Evolutionary conservation across 2,888 invertebrate species (phyloP).

Genomic region (Harpagoxenus sublaevis): DNA sequence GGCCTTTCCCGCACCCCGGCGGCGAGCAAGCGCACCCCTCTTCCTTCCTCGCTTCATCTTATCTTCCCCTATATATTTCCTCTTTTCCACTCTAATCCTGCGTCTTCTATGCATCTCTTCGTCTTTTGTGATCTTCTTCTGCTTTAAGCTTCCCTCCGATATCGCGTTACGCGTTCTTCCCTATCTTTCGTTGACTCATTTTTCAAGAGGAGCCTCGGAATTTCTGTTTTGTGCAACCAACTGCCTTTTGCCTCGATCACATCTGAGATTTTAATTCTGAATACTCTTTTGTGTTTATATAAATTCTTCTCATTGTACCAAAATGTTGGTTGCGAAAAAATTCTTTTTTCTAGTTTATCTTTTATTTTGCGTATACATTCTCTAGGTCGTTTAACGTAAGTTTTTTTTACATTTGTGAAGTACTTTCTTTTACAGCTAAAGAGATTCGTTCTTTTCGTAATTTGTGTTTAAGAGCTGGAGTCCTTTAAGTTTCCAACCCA

Average conservation of each 20-base stretch:
- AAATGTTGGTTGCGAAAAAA: neutral
- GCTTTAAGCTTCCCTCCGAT: neutral
- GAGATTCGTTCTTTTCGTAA: neutral
- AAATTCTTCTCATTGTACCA: neutral
- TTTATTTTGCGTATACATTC: neutral
- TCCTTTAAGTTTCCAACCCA: neutral
- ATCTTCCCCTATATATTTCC: neutral
- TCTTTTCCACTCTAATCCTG: neutral
- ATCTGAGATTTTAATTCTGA: neutral
- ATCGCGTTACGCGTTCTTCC: neutral
- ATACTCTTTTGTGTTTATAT: neutral
- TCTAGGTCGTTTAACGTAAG: neutral
- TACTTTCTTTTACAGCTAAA: neutral
- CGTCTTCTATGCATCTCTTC: neutral
- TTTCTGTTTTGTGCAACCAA: neutral
- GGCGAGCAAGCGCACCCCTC: neutral
- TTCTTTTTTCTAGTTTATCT: neutral
- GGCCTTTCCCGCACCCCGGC: conserved; percentile 9
- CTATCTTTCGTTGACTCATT: neutral
- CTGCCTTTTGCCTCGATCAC: neutral
- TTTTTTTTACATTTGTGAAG: too few relatives aligned
- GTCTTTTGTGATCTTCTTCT: neutral
- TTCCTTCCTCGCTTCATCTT: conserved; percentile 15
- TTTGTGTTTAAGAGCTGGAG: neutral
- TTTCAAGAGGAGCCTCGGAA: neutral